These are phyloP conservation scores for Pogonomyrmex californicus DNA, from an alignment of 1,140 invertebrate genomes.

Conservation along the genomic window DNA sequence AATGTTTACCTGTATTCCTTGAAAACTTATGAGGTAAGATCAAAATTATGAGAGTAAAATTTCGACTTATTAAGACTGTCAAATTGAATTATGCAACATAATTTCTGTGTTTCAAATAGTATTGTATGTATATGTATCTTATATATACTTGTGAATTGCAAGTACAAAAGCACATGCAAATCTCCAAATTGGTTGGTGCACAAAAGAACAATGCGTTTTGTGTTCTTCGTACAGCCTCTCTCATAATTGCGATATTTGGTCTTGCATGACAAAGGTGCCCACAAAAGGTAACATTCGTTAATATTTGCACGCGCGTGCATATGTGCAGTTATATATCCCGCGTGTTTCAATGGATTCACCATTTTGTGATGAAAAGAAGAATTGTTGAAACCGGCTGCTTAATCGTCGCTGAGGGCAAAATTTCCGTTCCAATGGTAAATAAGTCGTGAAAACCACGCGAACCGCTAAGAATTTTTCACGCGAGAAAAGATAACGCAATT, in stretches of 20 bases:
- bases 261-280: conserved; percentile 33
- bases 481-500: not conserved
- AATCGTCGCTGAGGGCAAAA: conserved; percentile 61
- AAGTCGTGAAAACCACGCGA: conserved; percentile 52
- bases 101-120: not conserved
- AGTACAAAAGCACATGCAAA: conserved; percentile 31
- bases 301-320: conserved; percentile 49
- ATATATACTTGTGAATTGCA: not conserved
- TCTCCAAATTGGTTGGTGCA: conserved; percentile 26
- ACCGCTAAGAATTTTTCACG: not conserved
- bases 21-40: too few relatives aligned
- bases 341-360: conserved; percentile 16
- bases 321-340: conserved; percentile 7
- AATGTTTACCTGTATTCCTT: too few relatives aligned
- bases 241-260: conserved; percentile 21
- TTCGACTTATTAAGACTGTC: not conserved
- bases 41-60: too few relatives aligned
- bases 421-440: conserved; percentile 24
- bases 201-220: conserved; percentile 48
- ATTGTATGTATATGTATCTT: not conserved
- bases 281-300: conserved; percentile 42
- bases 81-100: not conserved
- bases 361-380: conserved; percentile 27
- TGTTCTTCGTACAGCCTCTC: conserved; percentile 21
- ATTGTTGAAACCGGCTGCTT: not conserved